A percentile compares a stretch with the other conserved stretches of the same genome.
Evolutionary conservation across 2,888 invertebrate genomes (phyloP).

Genomic region (Drosophila monieri): DNA sequence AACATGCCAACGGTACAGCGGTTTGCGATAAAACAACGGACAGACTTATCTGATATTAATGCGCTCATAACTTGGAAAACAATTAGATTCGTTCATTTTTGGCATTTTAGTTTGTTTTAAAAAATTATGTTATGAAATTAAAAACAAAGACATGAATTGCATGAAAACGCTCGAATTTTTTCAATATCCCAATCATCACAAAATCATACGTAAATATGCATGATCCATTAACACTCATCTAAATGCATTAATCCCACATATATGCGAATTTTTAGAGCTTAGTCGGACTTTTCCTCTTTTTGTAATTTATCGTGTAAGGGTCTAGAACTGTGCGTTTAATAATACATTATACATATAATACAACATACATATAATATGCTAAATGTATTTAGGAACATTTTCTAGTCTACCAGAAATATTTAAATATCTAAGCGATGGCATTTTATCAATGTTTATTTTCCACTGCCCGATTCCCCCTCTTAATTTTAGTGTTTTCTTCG

Average conservation of each 20-base stretch:
- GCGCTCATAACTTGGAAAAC: conserved; percentile 41
- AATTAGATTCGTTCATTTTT: conserved; percentile 35
- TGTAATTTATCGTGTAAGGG: conserved; percentile 58
- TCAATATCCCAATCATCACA: conserved; percentile 29
- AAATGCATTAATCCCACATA: conserved; percentile 23
- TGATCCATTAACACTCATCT: conserved; percentile 16
- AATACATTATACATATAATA: conserved; percentile 38
- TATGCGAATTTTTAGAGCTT: conserved; percentile 59
- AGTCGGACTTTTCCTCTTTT: conserved; percentile 54
- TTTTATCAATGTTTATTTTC: conserved; percentile 44
- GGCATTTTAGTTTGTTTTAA: conserved; percentile 48
- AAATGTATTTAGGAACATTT: conserved; percentile 69
- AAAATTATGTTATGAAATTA: conserved; percentile 54
- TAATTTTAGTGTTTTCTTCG: not conserved
- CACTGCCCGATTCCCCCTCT: conserved; percentile 3
- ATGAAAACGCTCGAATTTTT: conserved; percentile 45
- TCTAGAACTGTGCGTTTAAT: conserved; percentile 34
- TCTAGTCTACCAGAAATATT: conserved; percentile 65
- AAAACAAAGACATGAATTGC: conserved; percentile 44
- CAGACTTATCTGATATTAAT: conserved; percentile 38
- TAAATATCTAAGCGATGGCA: conserved; percentile 56
- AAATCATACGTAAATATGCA: conserved; percentile 14
- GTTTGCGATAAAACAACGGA: conserved; percentile 42
- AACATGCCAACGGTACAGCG: too few relatives aligned
- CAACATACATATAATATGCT: conserved; percentile 46